phyloP scores from a whole-genome alignment of 2,797 vertebrate genomes.

The Neosilurus hyrtlii region DNA sequence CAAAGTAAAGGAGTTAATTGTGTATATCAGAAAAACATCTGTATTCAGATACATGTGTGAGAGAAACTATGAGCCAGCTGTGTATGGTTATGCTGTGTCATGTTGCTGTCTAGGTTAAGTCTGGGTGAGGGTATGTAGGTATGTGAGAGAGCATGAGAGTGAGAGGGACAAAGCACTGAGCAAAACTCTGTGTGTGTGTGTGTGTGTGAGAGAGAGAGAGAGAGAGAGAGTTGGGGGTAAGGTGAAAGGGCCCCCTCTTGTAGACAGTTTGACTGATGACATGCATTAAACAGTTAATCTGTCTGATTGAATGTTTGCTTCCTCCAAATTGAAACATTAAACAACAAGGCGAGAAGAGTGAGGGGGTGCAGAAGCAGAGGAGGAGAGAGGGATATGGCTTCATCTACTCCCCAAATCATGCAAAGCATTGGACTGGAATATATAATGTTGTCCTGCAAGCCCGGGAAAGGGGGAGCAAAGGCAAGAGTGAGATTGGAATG shows the following conservation, averaged over 20 bases:
- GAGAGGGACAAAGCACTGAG: conserved; percentile 58
- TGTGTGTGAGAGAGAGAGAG: conserved; percentile 64
- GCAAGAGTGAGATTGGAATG: conserved; percentile 78
- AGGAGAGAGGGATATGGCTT: conserved; percentile 88
- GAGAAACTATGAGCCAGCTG: conserved; percentile 29
- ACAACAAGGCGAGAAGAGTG: conserved; percentile 89
- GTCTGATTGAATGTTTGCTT: conserved; percentile 99
- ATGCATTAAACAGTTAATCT: conserved; percentile 98
- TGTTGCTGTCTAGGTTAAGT: conserved; percentile 60
- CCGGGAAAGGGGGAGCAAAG: conserved; percentile 62
- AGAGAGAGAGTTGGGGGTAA: conserved; percentile 61
- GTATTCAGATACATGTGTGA: conserved; percentile 16
- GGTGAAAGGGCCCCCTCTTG: conserved; percentile 81
- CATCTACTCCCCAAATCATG: conserved; percentile 92
- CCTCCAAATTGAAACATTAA: conserved; percentile 99
- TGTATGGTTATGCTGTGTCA: conserved; percentile 44
- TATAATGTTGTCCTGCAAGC: conserved; percentile 82
- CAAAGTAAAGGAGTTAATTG: not conserved
- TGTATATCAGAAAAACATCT: not conserved
- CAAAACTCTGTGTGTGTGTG: conserved; percentile 50
- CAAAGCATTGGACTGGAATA: conserved; percentile 88
- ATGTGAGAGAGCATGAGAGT: conserved; percentile 59
- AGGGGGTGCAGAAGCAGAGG: conserved; percentile 79
- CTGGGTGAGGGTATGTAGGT: conserved; percentile 66
- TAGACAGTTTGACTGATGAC: conserved; percentile 98